Base-by-base conservation (phyloP, 2,113 vertebrate species). In the Montifringilla adamsi region DNA sequence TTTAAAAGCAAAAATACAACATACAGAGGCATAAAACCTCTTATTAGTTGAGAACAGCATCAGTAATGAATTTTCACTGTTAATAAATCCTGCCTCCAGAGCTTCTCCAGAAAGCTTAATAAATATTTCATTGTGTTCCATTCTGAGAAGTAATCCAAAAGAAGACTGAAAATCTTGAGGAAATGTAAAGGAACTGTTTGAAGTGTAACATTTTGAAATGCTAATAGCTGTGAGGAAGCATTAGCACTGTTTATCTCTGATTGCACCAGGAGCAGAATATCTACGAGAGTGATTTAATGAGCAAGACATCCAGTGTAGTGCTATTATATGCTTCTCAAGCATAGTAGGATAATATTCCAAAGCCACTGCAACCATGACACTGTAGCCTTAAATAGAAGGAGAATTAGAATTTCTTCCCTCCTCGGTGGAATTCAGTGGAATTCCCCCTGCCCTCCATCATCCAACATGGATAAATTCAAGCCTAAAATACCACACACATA, bases 71-170 rank as follows among this genome's bases (percentile, higher is more conserved):
- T 76, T 96, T 84, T 89, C 66, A 67, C 66, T 89, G 76, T 82
- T 94, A 87, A 86, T 77, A 94, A 93, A 84, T 93, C 58, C 59
- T 93, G 60, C 79, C 64, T 81, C 66, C 47, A 80, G 80, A 87
- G 58, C 68, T 92, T 87, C 83, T 81, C 77, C 90, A 89, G 62
- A 92, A 93, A 93, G 41, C 35, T 66, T 90, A 87, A 82, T 90
- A 96, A 87, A 93, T 92, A 91, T 89, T 94, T 78, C 44, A 93
- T 70, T 69, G 49, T 73, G 27, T 69, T 84, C 77, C 43, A 59
- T 85, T 89, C 67, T 50, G 69, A 85, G 70, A 89, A 87, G 19
- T 52, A 84, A 91, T 62, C 41, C 23, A 55, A 85, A 88, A 69
- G 22, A 74, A 5, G 27, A 56, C 22, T 47, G 63, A 89, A 95